Evolutionary conservation across 2,113 vertebrate species (phyloP).

Genomic region (Dascyllus trimaculatus): DNA sequence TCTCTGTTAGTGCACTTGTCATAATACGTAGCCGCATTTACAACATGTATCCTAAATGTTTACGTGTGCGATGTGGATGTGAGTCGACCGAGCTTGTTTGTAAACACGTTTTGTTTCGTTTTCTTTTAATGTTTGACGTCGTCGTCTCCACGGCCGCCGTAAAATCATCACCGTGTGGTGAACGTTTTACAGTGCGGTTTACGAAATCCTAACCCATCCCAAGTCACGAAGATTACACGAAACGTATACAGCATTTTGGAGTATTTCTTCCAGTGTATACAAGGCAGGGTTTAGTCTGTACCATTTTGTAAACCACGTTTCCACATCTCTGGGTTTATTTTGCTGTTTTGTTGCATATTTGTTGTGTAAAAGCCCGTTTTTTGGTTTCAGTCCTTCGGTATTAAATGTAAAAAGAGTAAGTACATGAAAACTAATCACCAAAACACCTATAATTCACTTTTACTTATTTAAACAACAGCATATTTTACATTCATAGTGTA

Average conservation of each 20-base stretch:
- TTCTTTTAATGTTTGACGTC: neutral
- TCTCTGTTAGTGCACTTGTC: constrained; percentile 36
- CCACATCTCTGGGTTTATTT: neutral
- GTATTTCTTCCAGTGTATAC: neutral
- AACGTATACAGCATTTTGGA: neutral
- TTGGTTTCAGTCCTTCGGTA: no score
- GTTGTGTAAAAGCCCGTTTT: no score
- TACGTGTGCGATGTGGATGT: constrained; percentile 19
- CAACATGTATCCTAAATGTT: constrained; percentile 30
- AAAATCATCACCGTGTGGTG: neutral
- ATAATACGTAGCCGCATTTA: constrained; percentile 13
- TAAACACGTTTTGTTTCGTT: constrained; percentile 8
- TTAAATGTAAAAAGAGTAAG: neutral
- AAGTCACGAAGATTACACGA: neutral
- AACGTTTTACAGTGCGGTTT: neutral
- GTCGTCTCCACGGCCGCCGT: neutral
- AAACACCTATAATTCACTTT: neutral
- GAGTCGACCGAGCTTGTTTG: neutral
- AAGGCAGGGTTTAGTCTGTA: constrained; percentile 1
- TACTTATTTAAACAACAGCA: neutral
- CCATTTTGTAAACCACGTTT: neutral
- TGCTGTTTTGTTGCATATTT: no score
- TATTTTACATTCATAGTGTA: neutral
- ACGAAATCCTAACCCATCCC: neutral
- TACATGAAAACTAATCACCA: neutral